Percentiles rank a stretch among this genome's conserved stretches.
Conservation (phyloP, 2,888 invertebrate genomes). For the Tetrapedia diversipes region DNA sequence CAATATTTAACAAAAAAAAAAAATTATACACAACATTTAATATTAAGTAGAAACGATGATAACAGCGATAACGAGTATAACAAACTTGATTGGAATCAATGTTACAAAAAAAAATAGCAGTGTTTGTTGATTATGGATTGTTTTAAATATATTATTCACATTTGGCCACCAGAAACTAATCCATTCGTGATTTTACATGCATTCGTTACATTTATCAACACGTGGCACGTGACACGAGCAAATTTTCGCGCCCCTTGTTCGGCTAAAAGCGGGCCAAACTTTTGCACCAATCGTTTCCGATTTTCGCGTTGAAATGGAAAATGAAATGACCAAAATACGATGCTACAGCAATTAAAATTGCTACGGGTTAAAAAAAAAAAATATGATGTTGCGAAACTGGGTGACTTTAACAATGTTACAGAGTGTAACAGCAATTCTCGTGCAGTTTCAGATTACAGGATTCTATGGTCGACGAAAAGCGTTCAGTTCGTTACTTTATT, state of each 20-base stretch:
- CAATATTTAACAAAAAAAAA: no score
- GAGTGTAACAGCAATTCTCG: neutral
- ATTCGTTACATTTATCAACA: slow-evolving; percentile 27
- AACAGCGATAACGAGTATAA: no score
- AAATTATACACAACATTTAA: no score
- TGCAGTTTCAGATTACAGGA: neutral
- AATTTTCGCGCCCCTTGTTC: slow-evolving; percentile 9
- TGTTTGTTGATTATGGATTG: no score
- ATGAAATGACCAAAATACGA: slow-evolving; percentile 1
- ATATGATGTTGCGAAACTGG: slow-evolving; percentile 12
- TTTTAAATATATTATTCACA: no score
- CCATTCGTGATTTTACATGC: slow-evolving; percentile 35
- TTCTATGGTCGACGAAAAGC: slow-evolving; percentile 12
- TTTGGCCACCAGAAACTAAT: neutral
- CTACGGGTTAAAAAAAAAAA: slow-evolving; percentile 7
- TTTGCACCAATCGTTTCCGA: neutral
- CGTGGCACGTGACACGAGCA: slow-evolving; percentile 20
- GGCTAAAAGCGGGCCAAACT: slow-evolving; percentile 14
- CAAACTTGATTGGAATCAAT: neutral
- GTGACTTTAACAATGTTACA: neutral
- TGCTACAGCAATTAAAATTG: slow-evolving; percentile 14
- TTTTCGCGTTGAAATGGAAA: neutral
- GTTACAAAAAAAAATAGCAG: no score
- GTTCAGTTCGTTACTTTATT: slow-evolving; percentile 17
- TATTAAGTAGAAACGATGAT: no score